Percentiles rank a stretch among this genome's conserved stretches.
phyloP scores from a whole-genome alignment of 2,113 vertebrate genomes.

The Melanotaenia duboulayi region DNA sequence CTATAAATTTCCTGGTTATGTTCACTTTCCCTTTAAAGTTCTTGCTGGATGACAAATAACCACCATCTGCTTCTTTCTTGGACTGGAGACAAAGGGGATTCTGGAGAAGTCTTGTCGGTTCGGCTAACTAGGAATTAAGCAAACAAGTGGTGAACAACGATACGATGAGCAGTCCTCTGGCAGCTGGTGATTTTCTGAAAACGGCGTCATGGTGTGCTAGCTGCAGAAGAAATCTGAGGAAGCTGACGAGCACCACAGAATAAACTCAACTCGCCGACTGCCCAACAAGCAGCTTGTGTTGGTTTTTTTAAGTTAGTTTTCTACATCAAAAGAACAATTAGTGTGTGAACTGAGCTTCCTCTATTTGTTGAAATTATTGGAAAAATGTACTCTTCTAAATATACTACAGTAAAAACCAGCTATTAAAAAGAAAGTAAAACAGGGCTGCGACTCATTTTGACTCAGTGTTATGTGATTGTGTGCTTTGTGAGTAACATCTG shows the following conservation, averaged over 20 bases:
- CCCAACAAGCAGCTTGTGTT: background rate
- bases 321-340: background rate
- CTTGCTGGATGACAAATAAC: too few species aligned
- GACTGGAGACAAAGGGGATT: background rate
- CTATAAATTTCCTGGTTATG: too few species aligned
- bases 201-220: background rate
- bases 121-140: background rate
- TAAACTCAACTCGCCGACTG: background rate
- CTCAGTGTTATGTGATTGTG: conserved; percentile 6
- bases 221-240: background rate
- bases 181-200: background rate
- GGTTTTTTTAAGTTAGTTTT: background rate
- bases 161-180: too few species aligned
- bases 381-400: background rate
- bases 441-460: background rate
- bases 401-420: background rate
- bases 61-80: background rate
- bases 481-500: background rate
- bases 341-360: background rate
- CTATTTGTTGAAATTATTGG: background rate
- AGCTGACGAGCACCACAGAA: background rate
- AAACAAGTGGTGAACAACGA: background rate
- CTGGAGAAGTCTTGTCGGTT: background rate
- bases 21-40: background rate
- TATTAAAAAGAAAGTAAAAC: background rate